Percentiles rank a stretch among this genome's conserved stretches.
Evolutionary conservation across 2,888 invertebrate genomes (phyloP).

Genomic region (Sesia apiformis): DNA sequence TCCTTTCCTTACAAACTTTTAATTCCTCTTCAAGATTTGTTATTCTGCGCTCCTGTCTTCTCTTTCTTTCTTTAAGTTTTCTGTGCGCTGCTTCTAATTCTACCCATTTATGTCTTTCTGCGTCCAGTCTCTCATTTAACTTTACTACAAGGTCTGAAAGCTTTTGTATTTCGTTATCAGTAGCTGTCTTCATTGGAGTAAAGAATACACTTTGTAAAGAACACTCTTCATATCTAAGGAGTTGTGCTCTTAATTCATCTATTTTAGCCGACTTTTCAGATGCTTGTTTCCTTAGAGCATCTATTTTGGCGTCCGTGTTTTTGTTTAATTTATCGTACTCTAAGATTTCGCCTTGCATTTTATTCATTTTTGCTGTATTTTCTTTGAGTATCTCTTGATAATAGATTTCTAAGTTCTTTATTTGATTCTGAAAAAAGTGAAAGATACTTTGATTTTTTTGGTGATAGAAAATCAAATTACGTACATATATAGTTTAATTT

Average conservation of each 20-base stretch:
- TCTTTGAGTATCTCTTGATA: conserved; percentile 68
- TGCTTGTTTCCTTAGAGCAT: conserved; percentile 59
- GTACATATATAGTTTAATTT: not conserved
- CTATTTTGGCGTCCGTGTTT: conserved; percentile 66
- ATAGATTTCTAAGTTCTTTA: conserved; percentile 53
- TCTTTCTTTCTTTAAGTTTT: conserved; percentile 70
- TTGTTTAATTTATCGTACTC: conserved; percentile 54
- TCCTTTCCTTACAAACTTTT: conserved; percentile 32
- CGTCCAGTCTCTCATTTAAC: conserved; percentile 72
- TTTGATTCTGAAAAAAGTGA: conserved; percentile 55
- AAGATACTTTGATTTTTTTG: not conserved
- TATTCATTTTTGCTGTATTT: conserved; percentile 63
- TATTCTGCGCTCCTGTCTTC: conserved; percentile 42
- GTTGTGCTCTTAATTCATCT: conserved; percentile 57
- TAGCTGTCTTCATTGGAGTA: conserved; percentile 69
- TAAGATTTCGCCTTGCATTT: conserved; percentile 49
- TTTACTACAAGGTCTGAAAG: conserved; percentile 74
- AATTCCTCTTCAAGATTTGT: conserved; percentile 35
- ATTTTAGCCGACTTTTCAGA: conserved; percentile 62
- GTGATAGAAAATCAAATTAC: not conserved
- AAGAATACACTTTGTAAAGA: conserved; percentile 65
- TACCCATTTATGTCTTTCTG: conserved; percentile 74
- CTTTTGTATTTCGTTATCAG: conserved; percentile 77
- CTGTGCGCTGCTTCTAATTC: conserved; percentile 72
- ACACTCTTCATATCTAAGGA: conserved; percentile 59